phyloP scores from a whole-genome alignment of 2,797 vertebrate species.

The Artibeus lituratus region DNA sequence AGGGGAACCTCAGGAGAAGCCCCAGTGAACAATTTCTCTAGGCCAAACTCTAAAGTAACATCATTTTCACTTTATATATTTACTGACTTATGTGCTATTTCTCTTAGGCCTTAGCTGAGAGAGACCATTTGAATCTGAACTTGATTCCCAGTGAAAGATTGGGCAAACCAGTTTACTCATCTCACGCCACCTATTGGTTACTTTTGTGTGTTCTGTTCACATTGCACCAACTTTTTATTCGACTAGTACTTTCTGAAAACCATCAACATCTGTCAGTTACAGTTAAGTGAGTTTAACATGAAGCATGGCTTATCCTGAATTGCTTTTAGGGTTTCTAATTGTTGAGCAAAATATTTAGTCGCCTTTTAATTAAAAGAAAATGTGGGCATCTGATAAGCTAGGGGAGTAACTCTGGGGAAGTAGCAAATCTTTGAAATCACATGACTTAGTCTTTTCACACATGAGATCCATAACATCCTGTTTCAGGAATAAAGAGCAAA shows the following conservation, averaged over 20 bases:
- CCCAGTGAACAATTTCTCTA: not conserved
- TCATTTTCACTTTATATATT: not conserved
- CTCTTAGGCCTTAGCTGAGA: not conserved
- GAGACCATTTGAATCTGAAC: not conserved
- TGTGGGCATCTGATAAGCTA: not conserved
- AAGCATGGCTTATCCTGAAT: not conserved
- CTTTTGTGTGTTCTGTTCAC: not conserved
- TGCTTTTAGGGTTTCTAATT: not conserved
- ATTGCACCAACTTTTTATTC: not conserved
- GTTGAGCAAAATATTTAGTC: not conserved
- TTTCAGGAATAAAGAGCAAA: not conserved
- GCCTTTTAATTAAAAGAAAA: slow-evolving; percentile 11
- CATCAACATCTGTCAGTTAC: not conserved
- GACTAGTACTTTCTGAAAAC: not conserved
- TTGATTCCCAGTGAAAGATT: not conserved
- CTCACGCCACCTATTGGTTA: not conserved
- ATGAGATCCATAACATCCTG: not conserved
- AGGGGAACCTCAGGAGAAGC: not conserved
- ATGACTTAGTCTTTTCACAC: not conserved
- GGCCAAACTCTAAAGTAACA: not conserved
- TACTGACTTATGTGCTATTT: not conserved
- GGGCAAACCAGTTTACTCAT: not conserved
- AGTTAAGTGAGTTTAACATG: not conserved
- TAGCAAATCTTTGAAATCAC: not conserved
- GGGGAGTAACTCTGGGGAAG: not conserved